phyloP scores from a whole-genome alignment of 2,888 invertebrate species.

The Lottia gigantea region DNA sequence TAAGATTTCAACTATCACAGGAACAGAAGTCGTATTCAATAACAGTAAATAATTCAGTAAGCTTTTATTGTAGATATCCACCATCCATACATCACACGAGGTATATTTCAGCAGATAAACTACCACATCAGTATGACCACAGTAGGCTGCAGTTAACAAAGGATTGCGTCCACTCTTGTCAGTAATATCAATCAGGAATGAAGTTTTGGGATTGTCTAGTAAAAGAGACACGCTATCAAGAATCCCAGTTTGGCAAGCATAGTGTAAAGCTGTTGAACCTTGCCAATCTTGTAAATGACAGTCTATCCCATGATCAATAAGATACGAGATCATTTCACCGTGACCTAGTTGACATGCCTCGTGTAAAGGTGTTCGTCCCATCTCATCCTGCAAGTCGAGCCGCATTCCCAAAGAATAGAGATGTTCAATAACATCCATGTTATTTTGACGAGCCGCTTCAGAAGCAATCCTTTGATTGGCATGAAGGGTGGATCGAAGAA shows the following conservation, averaged over 20 bases:
- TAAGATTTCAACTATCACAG: no score
- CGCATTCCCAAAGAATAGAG: conserved; percentile 27
- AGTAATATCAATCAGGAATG: conserved; percentile 1
- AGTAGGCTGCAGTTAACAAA: conserved; percentile 32
- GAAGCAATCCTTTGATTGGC: conserved; percentile 29
- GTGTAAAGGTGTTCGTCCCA: conserved; percentile 37
- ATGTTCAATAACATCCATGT: conserved; percentile 21
- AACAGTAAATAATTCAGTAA: conserved; percentile 29
- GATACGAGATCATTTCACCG: conserved; percentile 20
- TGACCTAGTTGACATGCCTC: conserved; percentile 35
- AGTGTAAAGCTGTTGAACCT: conserved; percentile 39
- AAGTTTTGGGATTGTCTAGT: conserved; percentile 16
- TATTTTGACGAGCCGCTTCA: conserved; percentile 30
- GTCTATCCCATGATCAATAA: conserved; percentile 29
- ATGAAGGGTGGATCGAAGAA: conserved; percentile 21
- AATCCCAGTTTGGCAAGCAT: conserved; percentile 36
- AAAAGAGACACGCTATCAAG: conserved; percentile 25
- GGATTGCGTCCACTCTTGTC: conserved; percentile 33
- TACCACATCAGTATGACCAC: conserved; percentile 22
- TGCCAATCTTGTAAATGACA: conserved; percentile 35
- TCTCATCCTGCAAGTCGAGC: conserved; percentile 28
- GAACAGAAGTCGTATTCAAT: background rate
- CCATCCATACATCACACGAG: background rate
- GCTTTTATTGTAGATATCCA: conserved; percentile 19
- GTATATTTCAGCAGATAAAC: conserved; percentile 27